Evolutionary conservation across 2,113 vertebrate genomes (phyloP).

Genomic region (Phaethornis superciliosus): DNA sequence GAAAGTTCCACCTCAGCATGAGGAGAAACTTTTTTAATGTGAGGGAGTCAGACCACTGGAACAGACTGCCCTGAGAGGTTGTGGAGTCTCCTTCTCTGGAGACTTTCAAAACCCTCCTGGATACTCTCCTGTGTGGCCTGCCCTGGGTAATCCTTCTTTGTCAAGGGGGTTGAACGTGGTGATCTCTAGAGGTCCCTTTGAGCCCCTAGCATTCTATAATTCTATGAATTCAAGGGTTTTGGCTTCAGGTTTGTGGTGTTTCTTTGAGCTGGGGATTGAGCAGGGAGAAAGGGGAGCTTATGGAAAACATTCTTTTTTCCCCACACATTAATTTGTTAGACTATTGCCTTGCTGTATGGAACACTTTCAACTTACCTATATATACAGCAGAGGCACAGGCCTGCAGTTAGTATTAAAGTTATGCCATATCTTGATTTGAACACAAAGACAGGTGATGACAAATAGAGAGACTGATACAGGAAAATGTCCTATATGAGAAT

Average conservation of each 20-base stretch:
- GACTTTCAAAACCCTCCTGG: no score
- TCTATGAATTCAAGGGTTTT: not conserved
- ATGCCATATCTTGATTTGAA: not conserved
- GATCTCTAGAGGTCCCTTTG: no score
- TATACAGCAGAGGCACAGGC: no score
- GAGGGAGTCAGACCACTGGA: no score
- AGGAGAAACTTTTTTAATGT: no score
- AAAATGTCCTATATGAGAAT: not conserved
- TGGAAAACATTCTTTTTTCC: not conserved
- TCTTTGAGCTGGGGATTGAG: not conserved
- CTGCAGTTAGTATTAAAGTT: not conserved
- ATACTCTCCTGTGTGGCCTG: no score
- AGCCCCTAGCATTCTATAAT: no score
- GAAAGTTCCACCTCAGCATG: no score
- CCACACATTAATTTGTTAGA: not conserved
- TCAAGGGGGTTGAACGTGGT: no score
- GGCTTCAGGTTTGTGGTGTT: not conserved
- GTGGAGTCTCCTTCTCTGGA: no score
- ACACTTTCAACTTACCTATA: rapidly evolving
- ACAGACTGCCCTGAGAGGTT: no score
- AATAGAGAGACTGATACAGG: not conserved
- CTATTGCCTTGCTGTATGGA: not conserved
- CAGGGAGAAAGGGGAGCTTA: not conserved
- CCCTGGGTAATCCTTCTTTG: no score
- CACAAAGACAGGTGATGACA: not conserved